phyloP scores from a whole-genome alignment of 2,888 invertebrate genomes.

The Eristalinus sepulchralis region DNA sequence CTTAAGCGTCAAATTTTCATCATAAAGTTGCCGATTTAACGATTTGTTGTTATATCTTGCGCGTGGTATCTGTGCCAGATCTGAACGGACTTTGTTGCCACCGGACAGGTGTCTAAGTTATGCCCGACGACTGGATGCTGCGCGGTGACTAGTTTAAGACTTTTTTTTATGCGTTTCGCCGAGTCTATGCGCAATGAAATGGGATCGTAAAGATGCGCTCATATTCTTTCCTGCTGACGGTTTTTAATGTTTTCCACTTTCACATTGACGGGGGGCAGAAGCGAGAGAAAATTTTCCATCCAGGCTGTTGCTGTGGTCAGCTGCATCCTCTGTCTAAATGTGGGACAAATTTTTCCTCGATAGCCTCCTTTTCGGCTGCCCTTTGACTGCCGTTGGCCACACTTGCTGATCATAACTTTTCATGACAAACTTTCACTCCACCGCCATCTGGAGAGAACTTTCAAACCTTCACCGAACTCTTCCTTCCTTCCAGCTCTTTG shows the following conservation, averaged over 20 bases:
- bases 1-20: slow-evolving; percentile 9
- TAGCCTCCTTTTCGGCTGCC: not conserved
- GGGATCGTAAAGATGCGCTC: not conserved
- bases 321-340: not conserved
- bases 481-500: not conserved
- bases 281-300: too few species aligned
- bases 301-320: too few species aligned
- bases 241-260: not conserved
- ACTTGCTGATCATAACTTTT: not conserved
- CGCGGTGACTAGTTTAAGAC: not conserved
- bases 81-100: not conserved
- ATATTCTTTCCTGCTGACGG: not conserved
- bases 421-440: not conserved
- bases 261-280: not conserved
- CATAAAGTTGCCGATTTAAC: slow-evolving; percentile 27
- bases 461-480: not conserved
- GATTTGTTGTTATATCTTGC: slow-evolving; percentile 31
- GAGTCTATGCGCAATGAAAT: not conserved
- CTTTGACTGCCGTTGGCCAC: not conserved
- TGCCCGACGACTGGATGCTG: not conserved
- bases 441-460: not conserved
- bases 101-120: not conserved
- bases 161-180: not conserved
- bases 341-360: not conserved
- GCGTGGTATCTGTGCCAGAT: not conserved